Base-by-base conservation (phyloP, 2,113 vertebrate genomes). In the Pitta sordida region DNA sequence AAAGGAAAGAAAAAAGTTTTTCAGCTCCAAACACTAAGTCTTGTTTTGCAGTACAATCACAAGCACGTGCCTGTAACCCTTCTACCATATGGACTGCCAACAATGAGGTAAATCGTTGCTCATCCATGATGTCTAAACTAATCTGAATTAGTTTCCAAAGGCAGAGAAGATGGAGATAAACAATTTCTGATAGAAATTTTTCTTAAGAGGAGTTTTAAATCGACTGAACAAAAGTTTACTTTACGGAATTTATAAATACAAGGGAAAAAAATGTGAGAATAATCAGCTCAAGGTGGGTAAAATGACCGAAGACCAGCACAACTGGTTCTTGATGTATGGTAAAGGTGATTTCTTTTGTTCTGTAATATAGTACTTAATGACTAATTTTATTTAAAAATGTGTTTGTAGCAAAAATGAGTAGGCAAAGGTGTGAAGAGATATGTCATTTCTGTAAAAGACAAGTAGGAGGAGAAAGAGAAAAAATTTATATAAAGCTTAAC, bases 391-490 rank as follows among this genome's bases (percentile, higher is more conserved):
- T 68, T 34, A 73, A 73, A 78, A 79, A 10, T 39, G 3, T 55
- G 13, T 65, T 90, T 91, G 26, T 67, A 67, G 34, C 69, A 74
- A 91, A 78, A 91, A 68, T 73, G 53, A 32, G 62, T 92, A 88
- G 91, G 89, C 67, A 84, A 91, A 92, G 9, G 44, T 92, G 88
- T 88, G 74, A 96, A 94, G 62, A 69, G 37, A 68, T 56, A 55
- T 82, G 74, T 76, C 36, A 82, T 94, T 94, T 82, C 34, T 91
- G 27, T 82, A 92, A 85, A 89, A 85, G 29, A 44, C 22, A 79
- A 89, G 83, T 87, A 69, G 91, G 81, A 87, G 53, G 49, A 71
- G 62, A 85, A 91, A 9, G 16, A 78, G 22, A 64, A 49, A 84
- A 81, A 56, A 26, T 24, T 76, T 37, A 53, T 46, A 23, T 30